Conservation (phyloP, 2,888 invertebrate species). For the Leptinotarsa juncta region DNA sequence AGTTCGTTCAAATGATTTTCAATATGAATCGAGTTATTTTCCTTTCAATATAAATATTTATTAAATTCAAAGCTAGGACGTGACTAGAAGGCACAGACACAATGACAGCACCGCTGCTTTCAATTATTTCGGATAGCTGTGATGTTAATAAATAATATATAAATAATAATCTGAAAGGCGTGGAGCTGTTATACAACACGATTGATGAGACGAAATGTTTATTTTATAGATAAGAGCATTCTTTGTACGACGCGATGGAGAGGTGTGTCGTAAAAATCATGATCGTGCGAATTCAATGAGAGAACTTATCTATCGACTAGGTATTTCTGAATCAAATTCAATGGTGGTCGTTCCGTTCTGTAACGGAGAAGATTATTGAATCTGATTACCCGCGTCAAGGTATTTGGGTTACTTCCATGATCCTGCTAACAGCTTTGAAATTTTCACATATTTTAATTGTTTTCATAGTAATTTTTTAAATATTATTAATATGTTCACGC, state of each 20-base stretch:
- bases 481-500: too few relatives aligned
- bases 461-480: too few relatives aligned
- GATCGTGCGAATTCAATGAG: slow-evolving; percentile 17
- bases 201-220: slow-evolving; percentile 18
- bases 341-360: background rate
- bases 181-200: slow-evolving; percentile 12
- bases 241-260: background rate
- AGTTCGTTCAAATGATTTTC: background rate
- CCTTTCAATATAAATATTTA: background rate
- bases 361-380: slow-evolving; percentile 8
- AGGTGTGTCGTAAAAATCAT: slow-evolving; percentile 16
- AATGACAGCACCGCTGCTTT: slow-evolving; percentile 5
- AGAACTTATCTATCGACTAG: background rate
- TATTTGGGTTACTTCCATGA: background rate
- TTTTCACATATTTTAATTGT: too few relatives aligned
- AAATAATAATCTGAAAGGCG: slow-evolving; percentile 12
- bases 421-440: too few relatives aligned
- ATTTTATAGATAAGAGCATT: slow-evolving; percentile 17
- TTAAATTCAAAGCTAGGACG: background rate
- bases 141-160: slow-evolving; percentile 1
- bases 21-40: background rate
- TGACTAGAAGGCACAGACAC: background rate
- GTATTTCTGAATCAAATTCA: background rate
- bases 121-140: background rate
- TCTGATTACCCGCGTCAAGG: background rate